These are phyloP conservation scores for Struthidea cinerea DNA, from an alignment of 2,113 vertebrate species.

Conservation along the genomic window DNA sequence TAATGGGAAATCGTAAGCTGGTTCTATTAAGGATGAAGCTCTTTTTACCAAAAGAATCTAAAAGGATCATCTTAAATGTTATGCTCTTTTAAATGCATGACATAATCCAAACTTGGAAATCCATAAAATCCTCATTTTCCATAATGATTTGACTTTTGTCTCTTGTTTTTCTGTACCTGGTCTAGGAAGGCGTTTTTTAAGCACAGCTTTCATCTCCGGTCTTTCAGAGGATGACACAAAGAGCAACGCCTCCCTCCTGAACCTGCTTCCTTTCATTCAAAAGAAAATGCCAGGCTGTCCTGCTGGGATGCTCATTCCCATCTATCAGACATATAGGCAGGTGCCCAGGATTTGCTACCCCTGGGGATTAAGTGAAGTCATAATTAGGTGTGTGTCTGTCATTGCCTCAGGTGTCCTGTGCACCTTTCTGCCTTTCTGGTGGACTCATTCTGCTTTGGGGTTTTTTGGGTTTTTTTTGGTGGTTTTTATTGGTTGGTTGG, in stretches of 20 bases:
- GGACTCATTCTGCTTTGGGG: background rate
- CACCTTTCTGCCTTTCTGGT: background rate
- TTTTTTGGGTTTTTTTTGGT: too few relatives aligned
- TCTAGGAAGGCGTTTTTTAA: background rate
- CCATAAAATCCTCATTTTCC: background rate
- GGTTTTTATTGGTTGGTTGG: background rate
- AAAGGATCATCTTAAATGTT: background rate
- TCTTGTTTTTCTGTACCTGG: background rate
- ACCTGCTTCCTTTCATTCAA: background rate
- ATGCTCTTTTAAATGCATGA: background rate
- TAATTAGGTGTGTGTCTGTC: background rate
- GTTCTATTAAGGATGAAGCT: background rate
- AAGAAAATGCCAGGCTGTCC: background rate
- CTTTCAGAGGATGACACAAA: background rate
- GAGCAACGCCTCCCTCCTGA: background rate
- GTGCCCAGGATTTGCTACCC: background rate
- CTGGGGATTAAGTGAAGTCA: background rate
- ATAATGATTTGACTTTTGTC: background rate
- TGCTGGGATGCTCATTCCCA: background rate
- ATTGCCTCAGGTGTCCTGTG: background rate
- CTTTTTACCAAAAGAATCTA: background rate
- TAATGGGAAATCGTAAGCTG: background rate
- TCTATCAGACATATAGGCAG: rapidly evolving
- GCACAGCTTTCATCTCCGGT: rapidly evolving
- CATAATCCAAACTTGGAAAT: background rate